Base-by-base conservation (phyloP, 2,797 vertebrate genomes). In the Onychomys torridus region DNA sequence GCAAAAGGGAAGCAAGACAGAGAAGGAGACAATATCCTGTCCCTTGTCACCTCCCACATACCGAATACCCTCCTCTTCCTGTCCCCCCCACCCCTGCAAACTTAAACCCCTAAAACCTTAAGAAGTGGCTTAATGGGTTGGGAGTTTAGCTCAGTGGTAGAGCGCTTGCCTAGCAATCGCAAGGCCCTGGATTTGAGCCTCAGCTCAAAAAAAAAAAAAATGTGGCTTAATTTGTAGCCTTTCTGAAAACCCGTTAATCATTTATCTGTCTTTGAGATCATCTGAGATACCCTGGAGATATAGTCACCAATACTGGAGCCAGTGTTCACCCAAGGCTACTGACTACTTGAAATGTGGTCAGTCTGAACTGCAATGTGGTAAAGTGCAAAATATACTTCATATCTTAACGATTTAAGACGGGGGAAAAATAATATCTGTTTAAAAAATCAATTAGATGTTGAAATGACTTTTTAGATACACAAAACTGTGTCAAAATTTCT, bases 231-330 rank as follows among this genome's bases (percentile, higher is more conserved):
- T 21, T n/a, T 32, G 23, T 46, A 84, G 61, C 67, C 83, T 57
- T 94, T 88, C 94, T 40, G 52, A 76, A 65, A 89, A 61, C 69
- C 23, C 37, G 87, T 86, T 91, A 49, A 63, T 95, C 90, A 90
- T 0, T 55, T 57, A 76, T 86, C 69, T 73, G 79, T 17, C 78
- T 94, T 91, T 67, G 75, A 67, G 43, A 89, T 34, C 17, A 79
- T 75, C 57, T 76, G 69, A 83, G 67, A n/a, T n/a, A 67, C 6
- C 23, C 71, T 43, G 76, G 14, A 83, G 69, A 23, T 40, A 52
- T 7, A 29, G 0, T 75, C 29, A 29, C 32, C 73, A 83, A 9
- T 13, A 29, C 1, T 2, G 14, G 34, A 46, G 43, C 14, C 61
- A 46, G 11, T 13, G 14, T 34, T 69, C 46, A 82, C 83, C 16